Evolutionary conservation across 2,888 invertebrate species (phyloP).

Genomic region (Caenorhabditis zanzibari): DNA sequence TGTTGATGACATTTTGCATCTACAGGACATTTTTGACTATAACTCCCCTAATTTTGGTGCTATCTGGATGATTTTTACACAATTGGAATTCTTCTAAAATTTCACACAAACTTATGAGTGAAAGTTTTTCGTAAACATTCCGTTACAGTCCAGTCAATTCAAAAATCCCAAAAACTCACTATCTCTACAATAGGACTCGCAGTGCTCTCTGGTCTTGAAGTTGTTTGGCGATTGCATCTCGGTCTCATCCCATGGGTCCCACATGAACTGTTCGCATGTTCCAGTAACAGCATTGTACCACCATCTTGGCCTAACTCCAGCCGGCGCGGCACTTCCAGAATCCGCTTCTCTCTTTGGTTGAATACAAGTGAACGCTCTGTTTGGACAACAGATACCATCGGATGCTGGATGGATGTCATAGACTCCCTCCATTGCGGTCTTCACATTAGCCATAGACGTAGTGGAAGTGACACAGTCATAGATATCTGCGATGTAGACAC

Average conservation of each 20-base stretch:
- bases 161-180: slow-evolving; percentile 76
- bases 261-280: slow-evolving; percentile 83
- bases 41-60: too few species aligned
- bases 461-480: slow-evolving; percentile 81
- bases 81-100: too few species aligned
- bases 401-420: slow-evolving; percentile 81
- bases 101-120: too few species aligned
- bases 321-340: slow-evolving; percentile 81
- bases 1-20: too few species aligned
- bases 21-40: too few species aligned
- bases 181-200: slow-evolving; percentile 82
- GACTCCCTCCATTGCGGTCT: slow-evolving; percentile 83
- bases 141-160: too few species aligned
- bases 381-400: slow-evolving; percentile 83
- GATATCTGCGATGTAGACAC: slow-evolving; percentile 82
- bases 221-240: slow-evolving; percentile 83
- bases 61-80: too few species aligned
- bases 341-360: slow-evolving; percentile 83
- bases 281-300: slow-evolving; percentile 83
- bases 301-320: slow-evolving; percentile 82
- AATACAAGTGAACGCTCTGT: slow-evolving; percentile 82
- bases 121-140: neutral
- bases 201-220: slow-evolving; percentile 83
- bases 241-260: slow-evolving; percentile 83
- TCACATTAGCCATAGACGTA: slow-evolving; percentile 81